These are phyloP conservation scores for Salvelinus namaycush DNA, from an alignment of 2,113 vertebrate genomes.

Conservation along the genomic window DNA sequence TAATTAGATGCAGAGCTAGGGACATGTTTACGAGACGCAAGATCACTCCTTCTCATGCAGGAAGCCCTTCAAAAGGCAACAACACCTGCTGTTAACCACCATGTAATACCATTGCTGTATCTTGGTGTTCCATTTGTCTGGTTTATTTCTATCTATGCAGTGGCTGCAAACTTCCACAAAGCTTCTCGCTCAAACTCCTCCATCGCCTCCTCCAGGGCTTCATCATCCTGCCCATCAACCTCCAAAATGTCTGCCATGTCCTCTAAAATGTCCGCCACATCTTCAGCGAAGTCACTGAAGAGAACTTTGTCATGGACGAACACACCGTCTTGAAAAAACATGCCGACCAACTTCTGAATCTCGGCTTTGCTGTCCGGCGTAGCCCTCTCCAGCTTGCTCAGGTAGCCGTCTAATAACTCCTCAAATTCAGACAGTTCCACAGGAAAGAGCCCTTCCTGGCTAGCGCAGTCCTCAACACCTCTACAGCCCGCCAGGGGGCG, in stretches of 20 bases:
- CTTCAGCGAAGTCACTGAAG: conserved; percentile 82
- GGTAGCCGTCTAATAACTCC: conserved; percentile 78
- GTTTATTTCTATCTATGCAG: conserved; percentile 28
- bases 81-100: conserved; percentile 40
- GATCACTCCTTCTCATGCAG: no score
- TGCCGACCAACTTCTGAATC: conserved; percentile 56
- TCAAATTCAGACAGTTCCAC: conserved; percentile 80
- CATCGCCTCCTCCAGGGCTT: conserved; percentile 77
- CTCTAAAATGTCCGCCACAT: conserved; percentile 79
- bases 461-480: conserved; percentile 76
- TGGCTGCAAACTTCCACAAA: conserved; percentile 70
- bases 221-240: conserved; percentile 46
- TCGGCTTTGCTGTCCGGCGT: conserved; percentile 58
- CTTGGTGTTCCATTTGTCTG: conserved; percentile 18
- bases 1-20: conserved; percentile 63
- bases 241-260: conserved; percentile 85
- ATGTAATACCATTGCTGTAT: conserved; percentile 27
- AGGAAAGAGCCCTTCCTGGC: conserved; percentile 78
- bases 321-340: conserved; percentile 76
- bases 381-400: conserved; percentile 67
- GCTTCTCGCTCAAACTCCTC: conserved; percentile 87
- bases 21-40: conserved; percentile 34
- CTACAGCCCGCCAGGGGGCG: conserved; percentile 74
- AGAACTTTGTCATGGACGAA: conserved; percentile 82
- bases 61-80: background rate